phyloP scores from a whole-genome alignment of 2,797 vertebrate genomes.

The Ciconia nigra region DNA sequence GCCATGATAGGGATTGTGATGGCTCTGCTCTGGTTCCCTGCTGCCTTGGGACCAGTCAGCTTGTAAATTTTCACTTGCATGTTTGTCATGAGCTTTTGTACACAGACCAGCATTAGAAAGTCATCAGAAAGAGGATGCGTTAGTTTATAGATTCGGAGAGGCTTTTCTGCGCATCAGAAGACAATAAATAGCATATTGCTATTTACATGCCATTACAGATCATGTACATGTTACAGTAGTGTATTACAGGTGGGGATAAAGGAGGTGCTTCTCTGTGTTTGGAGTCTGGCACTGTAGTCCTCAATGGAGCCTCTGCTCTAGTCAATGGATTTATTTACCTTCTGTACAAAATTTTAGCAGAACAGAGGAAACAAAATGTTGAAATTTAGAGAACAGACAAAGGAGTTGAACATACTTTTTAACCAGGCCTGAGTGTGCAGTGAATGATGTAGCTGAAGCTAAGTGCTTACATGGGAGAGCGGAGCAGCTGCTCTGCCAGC shows the following conservation, averaged over 20 bases:
- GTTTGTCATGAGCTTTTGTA: not conserved
- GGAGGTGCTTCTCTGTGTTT: not conserved
- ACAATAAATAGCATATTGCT: not conserved
- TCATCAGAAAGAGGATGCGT: not conserved
- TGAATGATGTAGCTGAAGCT: not conserved
- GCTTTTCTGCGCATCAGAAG: not conserved
- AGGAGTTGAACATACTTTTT: not conserved
- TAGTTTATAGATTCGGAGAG: not conserved
- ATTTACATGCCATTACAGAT: not conserved
- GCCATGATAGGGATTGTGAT: rapidly evolving
- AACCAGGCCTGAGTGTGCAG: not conserved
- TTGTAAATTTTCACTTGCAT: rapidly evolving
- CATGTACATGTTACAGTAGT: not conserved
- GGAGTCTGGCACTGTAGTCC: not conserved
- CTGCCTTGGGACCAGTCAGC: not conserved
- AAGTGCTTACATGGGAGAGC: not conserved
- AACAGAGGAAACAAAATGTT: not conserved
- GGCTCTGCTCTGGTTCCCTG: not conserved
- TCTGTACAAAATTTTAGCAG: not conserved
- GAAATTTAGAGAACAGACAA: not conserved
- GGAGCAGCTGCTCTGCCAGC: not conserved
- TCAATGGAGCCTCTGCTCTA: not conserved
- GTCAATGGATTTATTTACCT: not conserved
- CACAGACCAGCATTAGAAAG: not conserved
- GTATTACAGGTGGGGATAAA: not conserved